Conservation (phyloP, 2,113 vertebrate species). For the Thamnophis sirtalis region DNA sequence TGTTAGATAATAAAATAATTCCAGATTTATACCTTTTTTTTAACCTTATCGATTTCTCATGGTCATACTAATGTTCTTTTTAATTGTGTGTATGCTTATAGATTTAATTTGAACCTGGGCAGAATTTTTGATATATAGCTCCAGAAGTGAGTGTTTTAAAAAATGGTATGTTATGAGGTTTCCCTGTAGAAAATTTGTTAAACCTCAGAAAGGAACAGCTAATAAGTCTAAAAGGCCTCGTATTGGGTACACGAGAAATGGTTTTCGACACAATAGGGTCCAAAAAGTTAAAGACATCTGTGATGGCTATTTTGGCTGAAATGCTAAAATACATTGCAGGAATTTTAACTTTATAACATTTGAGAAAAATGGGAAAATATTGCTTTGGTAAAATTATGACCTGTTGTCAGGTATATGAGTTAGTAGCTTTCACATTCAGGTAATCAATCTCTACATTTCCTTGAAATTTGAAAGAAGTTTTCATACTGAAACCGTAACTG, state of each 20-base stretch:
- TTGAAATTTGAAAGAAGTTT: conserved; percentile 64
- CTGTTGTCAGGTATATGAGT: conserved; percentile 76
- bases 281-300: conserved; percentile 72
- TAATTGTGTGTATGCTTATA: conserved; percentile 30
- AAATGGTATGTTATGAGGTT: conserved; percentile 51
- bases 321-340: conserved; percentile 63
- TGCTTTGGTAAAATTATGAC: conserved; percentile 70
- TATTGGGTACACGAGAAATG: conserved; percentile 65
- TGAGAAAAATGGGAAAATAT: conserved; percentile 67
- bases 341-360: conserved; percentile 67
- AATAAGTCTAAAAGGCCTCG: conserved; percentile 59
- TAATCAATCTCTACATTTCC: conserved; percentile 67
- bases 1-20: conserved; percentile 12
- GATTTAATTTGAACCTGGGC: conserved; percentile 33
- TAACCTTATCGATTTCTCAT: conserved; percentile 14
- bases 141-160: conserved; percentile 58
- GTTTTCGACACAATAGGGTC: conserved; percentile 76
- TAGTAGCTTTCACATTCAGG: conserved; percentile 70
- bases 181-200: conserved; percentile 65
- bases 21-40: not conserved
- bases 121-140: conserved; percentile 53
- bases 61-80: conserved; percentile 35
- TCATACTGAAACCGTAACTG: conserved; percentile 57
- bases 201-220: conserved; percentile 64
- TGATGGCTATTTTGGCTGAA: conserved; percentile 71